Conservation (phyloP, 2,113 vertebrate genomes). For the Entelurus aequoreus region DNA sequence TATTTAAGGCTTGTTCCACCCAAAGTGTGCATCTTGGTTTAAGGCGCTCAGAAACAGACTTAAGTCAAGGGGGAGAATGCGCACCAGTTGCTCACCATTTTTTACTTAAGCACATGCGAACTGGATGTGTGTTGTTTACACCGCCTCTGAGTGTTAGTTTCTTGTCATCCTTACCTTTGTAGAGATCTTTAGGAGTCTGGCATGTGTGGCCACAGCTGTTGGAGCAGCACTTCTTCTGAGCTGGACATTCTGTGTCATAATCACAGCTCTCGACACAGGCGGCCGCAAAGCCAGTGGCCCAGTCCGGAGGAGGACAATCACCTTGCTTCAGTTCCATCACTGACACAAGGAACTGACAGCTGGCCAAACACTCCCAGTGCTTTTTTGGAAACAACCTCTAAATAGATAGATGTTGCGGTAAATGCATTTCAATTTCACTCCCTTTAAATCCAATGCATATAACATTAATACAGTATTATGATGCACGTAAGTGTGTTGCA, state of each 20-base stretch:
- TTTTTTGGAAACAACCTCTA: constrained; percentile 84
- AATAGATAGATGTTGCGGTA: neutral
- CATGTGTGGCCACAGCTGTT: constrained; percentile 92
- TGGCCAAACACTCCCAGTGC: constrained; percentile 87
- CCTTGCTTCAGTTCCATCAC: constrained; percentile 82
- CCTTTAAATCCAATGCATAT: neutral
- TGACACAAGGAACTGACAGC: constrained; percentile 88
- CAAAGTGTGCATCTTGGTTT: no score
- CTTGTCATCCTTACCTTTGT: constrained; percentile 74
- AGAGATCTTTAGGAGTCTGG: constrained; percentile 84
- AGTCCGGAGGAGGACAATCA: constrained; percentile 81
- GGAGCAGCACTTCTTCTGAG: constrained; percentile 87
- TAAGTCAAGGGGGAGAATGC: no score
- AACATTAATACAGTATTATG: neutral
- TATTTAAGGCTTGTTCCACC: no score
- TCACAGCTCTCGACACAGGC: constrained; percentile 92
- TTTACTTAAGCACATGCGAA: no score
- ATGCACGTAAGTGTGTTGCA: neutral
- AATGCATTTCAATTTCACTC: neutral
- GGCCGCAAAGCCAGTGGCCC: constrained; percentile 86
- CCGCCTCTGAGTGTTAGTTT: no score
- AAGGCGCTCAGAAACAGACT: no score
- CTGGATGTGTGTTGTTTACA: no score
- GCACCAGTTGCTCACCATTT: no score
- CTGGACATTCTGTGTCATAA: constrained; percentile 80